phyloP scores from a whole-genome alignment of 1,140 invertebrate species.

The Pseudomyrmex pallidus region DNA sequence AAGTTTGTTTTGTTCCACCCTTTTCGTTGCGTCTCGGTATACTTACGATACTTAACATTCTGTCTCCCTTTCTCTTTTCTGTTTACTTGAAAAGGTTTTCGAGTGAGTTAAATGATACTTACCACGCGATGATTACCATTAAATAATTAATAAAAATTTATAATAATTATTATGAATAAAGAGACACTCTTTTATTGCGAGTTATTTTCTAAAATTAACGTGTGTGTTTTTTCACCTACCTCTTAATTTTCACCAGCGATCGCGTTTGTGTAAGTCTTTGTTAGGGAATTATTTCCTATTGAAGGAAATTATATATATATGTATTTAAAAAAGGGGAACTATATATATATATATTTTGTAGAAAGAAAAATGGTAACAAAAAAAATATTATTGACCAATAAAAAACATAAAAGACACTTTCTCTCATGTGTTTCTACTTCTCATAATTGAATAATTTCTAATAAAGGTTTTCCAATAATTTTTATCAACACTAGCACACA shows the following conservation, averaged over 20 bases:
- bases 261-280: background rate
- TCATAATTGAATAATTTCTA: too few species aligned
- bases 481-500: too few species aligned
- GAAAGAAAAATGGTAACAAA: too few species aligned
- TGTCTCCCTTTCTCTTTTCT: conserved; percentile 44
- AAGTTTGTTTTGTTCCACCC: conserved; percentile 4
- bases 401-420: too few species aligned
- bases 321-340: too few species aligned
- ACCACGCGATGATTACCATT: conserved; percentile 63
- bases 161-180: conserved; percentile 78
- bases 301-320: too few species aligned
- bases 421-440: too few species aligned
- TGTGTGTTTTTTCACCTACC: conserved; percentile 51
- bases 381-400: too few species aligned
- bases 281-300: background rate
- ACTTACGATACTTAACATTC: conserved; percentile 66
- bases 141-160: conserved; percentile 72
- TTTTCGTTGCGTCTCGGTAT: conserved; percentile 34
- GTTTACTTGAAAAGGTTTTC: conserved; percentile 75
- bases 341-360: too few species aligned
- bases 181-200: conserved; percentile 80
- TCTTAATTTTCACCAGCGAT: conserved; percentile 8
- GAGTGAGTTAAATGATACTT: conserved; percentile 63
- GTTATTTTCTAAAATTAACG: conserved; percentile 79
- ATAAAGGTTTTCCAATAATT: too few species aligned